These are phyloP conservation scores for Trachythela sp. DNA, from an alignment of 64 coral and sea anemone species.

Conservation along the genomic window DNA sequence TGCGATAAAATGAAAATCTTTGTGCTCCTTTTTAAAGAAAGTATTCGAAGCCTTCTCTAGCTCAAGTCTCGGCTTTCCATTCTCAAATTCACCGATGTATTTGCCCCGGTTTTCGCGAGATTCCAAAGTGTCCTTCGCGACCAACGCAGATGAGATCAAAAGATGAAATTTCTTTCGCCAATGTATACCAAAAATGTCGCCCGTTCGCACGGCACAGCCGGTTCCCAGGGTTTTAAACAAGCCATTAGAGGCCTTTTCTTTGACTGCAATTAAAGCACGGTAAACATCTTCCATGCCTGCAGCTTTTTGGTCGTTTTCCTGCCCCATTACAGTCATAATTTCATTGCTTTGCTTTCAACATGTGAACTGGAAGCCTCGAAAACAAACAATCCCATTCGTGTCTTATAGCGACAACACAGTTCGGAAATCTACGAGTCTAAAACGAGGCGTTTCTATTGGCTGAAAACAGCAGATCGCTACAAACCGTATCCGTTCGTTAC, in stretches of 20 bases:
- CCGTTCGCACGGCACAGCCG: not conserved
- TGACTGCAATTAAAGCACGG: conserved; percentile 4
- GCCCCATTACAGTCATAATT: conserved; percentile 1
- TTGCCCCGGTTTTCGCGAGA: not conserved
- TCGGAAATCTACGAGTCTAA: not conserved
- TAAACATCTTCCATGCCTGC: not conserved
- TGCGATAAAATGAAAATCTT: conserved; percentile 13
- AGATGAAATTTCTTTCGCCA: conserved; percentile 1
- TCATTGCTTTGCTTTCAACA: not conserved
- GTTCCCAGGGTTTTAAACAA: not conserved
- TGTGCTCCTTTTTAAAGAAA: not conserved
- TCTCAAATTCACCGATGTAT: not conserved
- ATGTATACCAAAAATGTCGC: not conserved
- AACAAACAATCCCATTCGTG: not conserved
- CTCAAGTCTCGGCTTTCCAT: not conserved
- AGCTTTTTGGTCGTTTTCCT: not conserved
- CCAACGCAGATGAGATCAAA: not conserved
- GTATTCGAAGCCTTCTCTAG: conserved; percentile 11
- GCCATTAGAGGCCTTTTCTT: conserved; percentile 1
- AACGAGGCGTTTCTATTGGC: not conserved
- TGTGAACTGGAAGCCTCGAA: not conserved
- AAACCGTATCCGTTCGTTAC: not conserved
- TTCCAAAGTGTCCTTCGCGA: not conserved
- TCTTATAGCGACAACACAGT: not conserved
- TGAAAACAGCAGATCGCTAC: not conserved